Conservation (phyloP, 2,888 invertebrate species). For the Cremastinae sp. region DNA sequence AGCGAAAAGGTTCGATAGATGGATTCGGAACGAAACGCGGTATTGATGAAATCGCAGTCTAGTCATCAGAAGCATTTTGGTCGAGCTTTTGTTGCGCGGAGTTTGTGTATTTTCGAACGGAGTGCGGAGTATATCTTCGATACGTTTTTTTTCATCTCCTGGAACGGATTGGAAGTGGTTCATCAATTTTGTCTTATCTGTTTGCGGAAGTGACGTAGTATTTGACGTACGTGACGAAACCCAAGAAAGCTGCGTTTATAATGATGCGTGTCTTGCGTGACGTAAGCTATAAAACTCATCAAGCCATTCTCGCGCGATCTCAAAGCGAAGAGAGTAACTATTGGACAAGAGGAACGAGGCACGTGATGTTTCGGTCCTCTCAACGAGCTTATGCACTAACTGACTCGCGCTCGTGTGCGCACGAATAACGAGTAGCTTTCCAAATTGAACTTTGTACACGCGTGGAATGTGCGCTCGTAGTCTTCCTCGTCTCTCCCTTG, state of each 20-base stretch:
- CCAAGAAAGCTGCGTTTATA: constrained; percentile 46
- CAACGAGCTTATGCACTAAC: constrained; percentile 3
- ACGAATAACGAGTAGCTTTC: not conserved
- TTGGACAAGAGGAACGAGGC: constrained; percentile 21
- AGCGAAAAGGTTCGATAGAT: too few species aligned
- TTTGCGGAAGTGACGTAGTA: constrained; percentile 58
- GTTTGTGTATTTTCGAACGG: too few species aligned
- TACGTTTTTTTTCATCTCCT: too few species aligned
- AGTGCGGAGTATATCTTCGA: too few species aligned
- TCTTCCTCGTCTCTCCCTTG: constrained; percentile 48
- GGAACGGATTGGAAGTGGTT: too few species aligned
- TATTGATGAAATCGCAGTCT: too few species aligned
- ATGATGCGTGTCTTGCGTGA: constrained; percentile 50
- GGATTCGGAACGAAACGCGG: too few species aligned
- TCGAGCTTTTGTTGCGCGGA: too few species aligned
- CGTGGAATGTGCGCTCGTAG: constrained; percentile 34
- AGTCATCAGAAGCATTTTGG: too few species aligned
- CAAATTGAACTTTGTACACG: constrained; percentile 40
- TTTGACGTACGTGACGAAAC: constrained; percentile 59
- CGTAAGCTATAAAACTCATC: too few species aligned
- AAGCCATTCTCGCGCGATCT: too few species aligned
- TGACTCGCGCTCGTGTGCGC: not conserved
- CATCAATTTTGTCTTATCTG: too few species aligned
- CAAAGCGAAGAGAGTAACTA: constrained; percentile 14
- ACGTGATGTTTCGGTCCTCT: constrained; percentile 54